Evolutionary conservation across 1,140 invertebrate species (phyloP), one percentile per base, ranked within the genome.

Genomic region (Drosophila sechellia): DNA sequence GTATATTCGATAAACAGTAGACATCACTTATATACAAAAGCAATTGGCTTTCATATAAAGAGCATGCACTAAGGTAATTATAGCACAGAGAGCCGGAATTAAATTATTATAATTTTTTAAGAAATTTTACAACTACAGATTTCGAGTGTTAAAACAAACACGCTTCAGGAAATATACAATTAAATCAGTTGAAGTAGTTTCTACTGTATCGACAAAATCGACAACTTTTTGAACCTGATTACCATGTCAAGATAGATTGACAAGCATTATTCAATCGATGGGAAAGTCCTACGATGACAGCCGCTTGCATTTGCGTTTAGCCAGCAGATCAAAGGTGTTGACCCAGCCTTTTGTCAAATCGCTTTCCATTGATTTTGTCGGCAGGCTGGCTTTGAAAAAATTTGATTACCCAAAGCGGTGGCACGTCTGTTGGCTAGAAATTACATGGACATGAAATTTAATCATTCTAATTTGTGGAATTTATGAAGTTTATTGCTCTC

Each of bases 391-490:
- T 64, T 49, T 64, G 55, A 74, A 63, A 63, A 56, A 78, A 69
- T 63, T 68, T 70, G 72, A 81, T 83, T 78, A 74, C 43, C 43
- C 17, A 40, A 69, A 40, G 34, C 45, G n/a, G 25, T 39, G 50
- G 15, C 46, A 63, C 53, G 71, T 49, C 63, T 53, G 37, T n/a
- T 43, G 31, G 48, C 37, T 53, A 40, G 49, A 75, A 85, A 83
- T 75, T 63, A 64, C 71, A 66, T 34, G 69, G 59, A 74, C 81
- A 86, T 72, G 63, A 85, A 85, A 85, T 85, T 80, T 85, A 85
- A 85, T 85, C 79, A 85, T 80, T 85, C 81, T 77, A 85, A 85
- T 85, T 85, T 81, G 61, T 57, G 52, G 63, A 85, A 74, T 86
- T 85, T 81, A 85, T 86, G 59, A 85, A 85, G 63, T 85, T 85